Evolutionary conservation across 2,113 vertebrate species (phyloP).

Genomic region (Meleagris gallopavo): DNA sequence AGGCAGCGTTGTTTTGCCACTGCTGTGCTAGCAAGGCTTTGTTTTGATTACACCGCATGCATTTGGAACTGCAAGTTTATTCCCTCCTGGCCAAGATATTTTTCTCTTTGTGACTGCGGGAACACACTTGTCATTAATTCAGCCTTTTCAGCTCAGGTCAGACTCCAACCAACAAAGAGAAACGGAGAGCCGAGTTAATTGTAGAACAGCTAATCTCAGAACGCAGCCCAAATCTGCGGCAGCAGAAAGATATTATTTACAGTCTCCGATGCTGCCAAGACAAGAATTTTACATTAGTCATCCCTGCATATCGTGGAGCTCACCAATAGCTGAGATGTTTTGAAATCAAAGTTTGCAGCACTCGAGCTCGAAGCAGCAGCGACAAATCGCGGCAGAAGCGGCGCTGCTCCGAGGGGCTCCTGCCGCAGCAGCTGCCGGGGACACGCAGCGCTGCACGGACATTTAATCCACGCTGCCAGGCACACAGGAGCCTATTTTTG

Average conservation of each 20-base stretch:
- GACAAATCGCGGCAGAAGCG: neutral
- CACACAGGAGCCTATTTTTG: conserved; percentile 63
- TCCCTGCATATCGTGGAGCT: rapidly evolving
- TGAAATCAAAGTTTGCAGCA: neutral
- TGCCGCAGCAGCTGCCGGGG: neutral
- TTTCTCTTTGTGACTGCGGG: neutral
- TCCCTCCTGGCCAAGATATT: conserved; percentile 35
- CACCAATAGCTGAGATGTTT: neutral
- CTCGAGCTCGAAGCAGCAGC: rapidly evolving
- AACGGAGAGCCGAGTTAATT: rapidly evolving
- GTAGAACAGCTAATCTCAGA: neutral
- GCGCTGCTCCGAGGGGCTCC: neutral
- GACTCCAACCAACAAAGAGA: neutral
- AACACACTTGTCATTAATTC: neutral
- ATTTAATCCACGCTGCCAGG: conserved; percentile 46
- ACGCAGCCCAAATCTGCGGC: neutral
- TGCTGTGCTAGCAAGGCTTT: neutral
- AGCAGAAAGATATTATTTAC: neutral
- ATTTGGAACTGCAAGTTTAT: conserved; percentile 35
- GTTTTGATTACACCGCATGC: neutral
- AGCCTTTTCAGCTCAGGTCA: neutral
- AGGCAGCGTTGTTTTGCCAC: neutral
- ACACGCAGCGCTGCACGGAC: neutral
- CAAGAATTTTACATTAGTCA: neutral
- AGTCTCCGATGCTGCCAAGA: rapidly evolving